Conservation (phyloP, 92 coral and sea anemone genomes). For the Porites cylindrica region DNA sequence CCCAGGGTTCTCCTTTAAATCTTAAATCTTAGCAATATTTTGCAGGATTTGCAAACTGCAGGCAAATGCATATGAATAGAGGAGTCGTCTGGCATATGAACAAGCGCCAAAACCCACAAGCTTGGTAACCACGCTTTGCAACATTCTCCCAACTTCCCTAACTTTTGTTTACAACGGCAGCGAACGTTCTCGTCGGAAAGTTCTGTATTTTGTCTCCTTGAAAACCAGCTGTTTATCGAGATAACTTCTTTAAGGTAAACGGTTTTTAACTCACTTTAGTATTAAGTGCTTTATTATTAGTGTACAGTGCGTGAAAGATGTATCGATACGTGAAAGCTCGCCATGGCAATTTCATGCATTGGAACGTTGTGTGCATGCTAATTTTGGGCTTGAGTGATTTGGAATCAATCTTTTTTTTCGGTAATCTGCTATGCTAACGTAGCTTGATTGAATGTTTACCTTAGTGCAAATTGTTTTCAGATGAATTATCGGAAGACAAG, state of each 20-base stretch:
- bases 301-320: not conserved
- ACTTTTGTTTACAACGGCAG: conserved; percentile 35
- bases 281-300: not conserved
- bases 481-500: not conserved
- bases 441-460: not conserved
- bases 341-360: not conserved
- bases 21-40: too few relatives aligned
- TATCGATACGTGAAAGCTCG: not conserved
- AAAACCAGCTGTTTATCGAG: not conserved
- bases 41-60: too few relatives aligned
- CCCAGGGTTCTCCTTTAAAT: too few relatives aligned
- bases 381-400: not conserved
- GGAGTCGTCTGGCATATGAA: too few relatives aligned
- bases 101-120: not conserved
- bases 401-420: not conserved
- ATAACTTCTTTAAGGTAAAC: conserved; percentile 11
- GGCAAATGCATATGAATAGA: not conserved
- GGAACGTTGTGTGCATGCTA: not conserved
- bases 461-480: not conserved
- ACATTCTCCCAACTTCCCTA: conserved; percentile 32
- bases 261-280: not conserved
- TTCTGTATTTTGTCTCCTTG: not conserved
- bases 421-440: conserved; percentile 1
- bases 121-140: conserved; percentile 45
- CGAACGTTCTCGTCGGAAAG: not conserved